phyloP scores from a whole-genome alignment of 2,888 invertebrate species.

The Eristalinus sepulchralis region DNA sequence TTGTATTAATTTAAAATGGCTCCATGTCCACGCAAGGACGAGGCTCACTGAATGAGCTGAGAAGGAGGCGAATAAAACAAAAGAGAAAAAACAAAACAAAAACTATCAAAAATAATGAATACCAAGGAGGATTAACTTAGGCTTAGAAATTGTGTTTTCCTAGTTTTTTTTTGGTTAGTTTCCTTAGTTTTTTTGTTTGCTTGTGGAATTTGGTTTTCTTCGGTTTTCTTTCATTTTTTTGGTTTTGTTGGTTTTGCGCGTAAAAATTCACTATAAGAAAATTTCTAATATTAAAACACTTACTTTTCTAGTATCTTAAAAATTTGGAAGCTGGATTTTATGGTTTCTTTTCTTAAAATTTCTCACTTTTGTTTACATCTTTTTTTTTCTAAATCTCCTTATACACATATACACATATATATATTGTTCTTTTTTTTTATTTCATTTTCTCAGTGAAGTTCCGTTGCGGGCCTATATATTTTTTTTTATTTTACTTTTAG shows the following conservation, averaged over 20 bases:
- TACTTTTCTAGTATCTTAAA: conserved; percentile 74
- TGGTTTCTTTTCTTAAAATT: conserved; percentile 43
- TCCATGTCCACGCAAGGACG: too few relatives aligned
- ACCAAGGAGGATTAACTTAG: conserved; percentile 9
- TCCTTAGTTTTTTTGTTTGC: conserved; percentile 3
- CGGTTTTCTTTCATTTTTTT: conserved; percentile 29
- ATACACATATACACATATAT: conserved; percentile 48
- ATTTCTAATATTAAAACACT: conserved; percentile 74
- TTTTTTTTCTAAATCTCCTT: conserved; percentile 8
- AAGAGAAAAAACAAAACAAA: not conserved
- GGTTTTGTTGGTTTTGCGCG: conserved; percentile 61
- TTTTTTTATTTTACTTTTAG: not conserved
- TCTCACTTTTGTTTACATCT: conserved; percentile 38
- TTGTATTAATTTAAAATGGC: not conserved
- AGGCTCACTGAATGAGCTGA: not conserved
- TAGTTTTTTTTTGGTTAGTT: conserved; percentile 11
- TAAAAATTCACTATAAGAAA: conserved; percentile 72
- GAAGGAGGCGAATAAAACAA: not conserved
- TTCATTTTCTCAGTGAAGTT: conserved; percentile 35
- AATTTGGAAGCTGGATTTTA: conserved; percentile 74
- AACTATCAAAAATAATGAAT: not conserved
- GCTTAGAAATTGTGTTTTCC: not conserved
- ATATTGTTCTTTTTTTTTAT: not conserved
- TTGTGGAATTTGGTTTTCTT: conserved; percentile 1
- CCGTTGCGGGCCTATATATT: conserved; percentile 6